Conservation (phyloP, 23 tunicate species). For the Halocynthia roretzi region DNA sequence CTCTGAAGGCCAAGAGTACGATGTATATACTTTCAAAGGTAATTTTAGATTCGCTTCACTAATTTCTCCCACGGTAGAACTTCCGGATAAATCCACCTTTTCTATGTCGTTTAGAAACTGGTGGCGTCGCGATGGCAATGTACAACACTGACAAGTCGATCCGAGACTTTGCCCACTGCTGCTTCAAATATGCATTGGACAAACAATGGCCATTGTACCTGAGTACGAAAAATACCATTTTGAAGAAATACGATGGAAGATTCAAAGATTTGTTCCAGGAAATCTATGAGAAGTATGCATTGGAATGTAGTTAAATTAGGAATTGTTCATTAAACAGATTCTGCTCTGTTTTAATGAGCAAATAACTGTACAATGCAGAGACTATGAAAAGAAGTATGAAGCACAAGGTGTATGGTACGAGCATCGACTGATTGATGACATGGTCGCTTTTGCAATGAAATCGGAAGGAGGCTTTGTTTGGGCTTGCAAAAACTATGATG, state of each 20-base stretch:
- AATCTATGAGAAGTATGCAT: conserved; percentile 68
- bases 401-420: conserved; percentile 84
- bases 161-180: conserved; percentile 86
- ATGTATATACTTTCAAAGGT: conserved; percentile 85
- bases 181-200: conserved; percentile 68
- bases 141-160: conserved; percentile 95
- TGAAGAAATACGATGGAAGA: conserved; percentile 94
- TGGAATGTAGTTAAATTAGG: not conserved
- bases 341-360: not conserved
- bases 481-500: conserved; percentile 98
- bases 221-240: conserved; percentile 88
- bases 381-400: conserved; percentile 49
- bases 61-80: not conserved
- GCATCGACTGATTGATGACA: conserved; percentile 91
- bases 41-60: not conserved
- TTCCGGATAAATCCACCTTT: not conserved
- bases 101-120: conserved; percentile 39
- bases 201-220: conserved; percentile 89
- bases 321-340: not conserved
- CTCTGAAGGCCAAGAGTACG: conserved; percentile 25
- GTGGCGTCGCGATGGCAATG: conserved; percentile 98
- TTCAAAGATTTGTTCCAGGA: conserved; percentile 90
- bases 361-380: conserved; percentile 15
- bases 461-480: conserved; percentile 98
- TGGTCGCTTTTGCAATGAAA: conserved; percentile 93